phyloP scores from a whole-genome alignment of 2,888 invertebrate species.

The Lasioglossum vierecki region DNA sequence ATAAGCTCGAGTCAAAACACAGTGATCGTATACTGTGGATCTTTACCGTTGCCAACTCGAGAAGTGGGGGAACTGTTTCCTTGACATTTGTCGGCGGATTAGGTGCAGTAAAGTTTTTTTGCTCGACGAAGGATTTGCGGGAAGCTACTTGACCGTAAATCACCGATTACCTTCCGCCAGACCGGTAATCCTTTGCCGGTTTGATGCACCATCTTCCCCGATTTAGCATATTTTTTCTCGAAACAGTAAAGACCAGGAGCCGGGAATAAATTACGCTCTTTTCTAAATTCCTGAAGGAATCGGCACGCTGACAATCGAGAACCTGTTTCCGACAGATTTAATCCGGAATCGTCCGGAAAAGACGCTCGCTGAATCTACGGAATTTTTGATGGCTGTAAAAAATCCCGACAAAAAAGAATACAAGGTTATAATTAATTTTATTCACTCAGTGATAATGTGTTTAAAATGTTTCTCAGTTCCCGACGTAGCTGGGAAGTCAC shows the following conservation, averaged over 20 bases:
- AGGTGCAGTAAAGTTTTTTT: constrained; percentile 21
- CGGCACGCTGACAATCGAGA: neutral
- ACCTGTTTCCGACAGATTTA: neutral
- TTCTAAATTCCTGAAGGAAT: neutral
- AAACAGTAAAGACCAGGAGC: constrained; percentile 31
- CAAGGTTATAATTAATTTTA: neutral
- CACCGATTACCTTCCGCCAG: constrained; percentile 29
- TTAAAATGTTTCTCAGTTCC: neutral
- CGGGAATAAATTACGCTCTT: neutral
- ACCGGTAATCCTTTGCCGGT: constrained; percentile 39
- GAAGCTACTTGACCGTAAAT: constrained; percentile 24
- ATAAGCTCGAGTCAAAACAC: too few relatives aligned
- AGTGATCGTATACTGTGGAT: too few relatives aligned
- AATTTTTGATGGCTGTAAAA: neutral
- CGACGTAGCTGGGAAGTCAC: neutral
- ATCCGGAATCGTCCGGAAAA: neutral
- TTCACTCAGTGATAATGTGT: neutral
- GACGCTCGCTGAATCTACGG: neutral
- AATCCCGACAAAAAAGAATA: neutral
- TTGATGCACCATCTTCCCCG: neutral
- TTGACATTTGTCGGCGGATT: constrained; percentile 54
- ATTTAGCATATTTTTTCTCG: neutral
- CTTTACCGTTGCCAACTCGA: neutral
- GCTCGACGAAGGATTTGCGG: constrained; percentile 35
- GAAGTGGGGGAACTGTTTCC: constrained; percentile 16